Base-by-base conservation (phyloP, 2,113 vertebrate species). In the Python bivittatus region DNA sequence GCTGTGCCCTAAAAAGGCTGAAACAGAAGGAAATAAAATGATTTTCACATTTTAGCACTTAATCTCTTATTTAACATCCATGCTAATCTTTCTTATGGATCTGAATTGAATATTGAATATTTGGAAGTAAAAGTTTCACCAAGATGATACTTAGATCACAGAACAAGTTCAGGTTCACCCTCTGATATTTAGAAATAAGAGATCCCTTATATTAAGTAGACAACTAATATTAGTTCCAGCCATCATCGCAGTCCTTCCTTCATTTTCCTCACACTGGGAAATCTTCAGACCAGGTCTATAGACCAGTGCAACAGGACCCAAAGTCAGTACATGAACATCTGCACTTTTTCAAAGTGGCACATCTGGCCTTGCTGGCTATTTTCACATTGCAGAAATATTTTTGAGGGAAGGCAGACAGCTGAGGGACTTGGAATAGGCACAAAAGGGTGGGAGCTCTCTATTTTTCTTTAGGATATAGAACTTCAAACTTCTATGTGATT, bases 1-100 rank as follows among this genome's bases (percentile, higher is more conserved):
- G 38, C 23, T 48, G 27, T 79, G 53, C 38, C 53, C 53, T 48
- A 29, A 92, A 83, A 48, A 60, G 33, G 60, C 33, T 29, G 60
- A 57, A 38, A 79, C 29, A 52, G 56, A 57, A 58, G 64, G 86
- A 58, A 92, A 88, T 87, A 92, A 92, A 92, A 48, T 12, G 25
- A 86, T 58, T 86, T 54, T 88, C 85, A 88, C 33, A 83, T 86
- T 42, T 88, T 54, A 68, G 87, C 33, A 54, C 68, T 68, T 91
- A 84, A 60, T 61, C 23, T 88, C 22, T 17, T 15, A 52, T 84
- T 92, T 84, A 52, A 60, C 68, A 48, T 58, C 33, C 22, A 56
- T 52, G 22, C n/a, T 27, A 15, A 87, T 72, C 33, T 72, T 61
- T 84, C 87, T 58, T 44, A 89, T 38, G 23, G 48, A n/a, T 91